Conservation (phyloP, 2,888 invertebrate genomes). For the Leucozona laternaria region DNA sequence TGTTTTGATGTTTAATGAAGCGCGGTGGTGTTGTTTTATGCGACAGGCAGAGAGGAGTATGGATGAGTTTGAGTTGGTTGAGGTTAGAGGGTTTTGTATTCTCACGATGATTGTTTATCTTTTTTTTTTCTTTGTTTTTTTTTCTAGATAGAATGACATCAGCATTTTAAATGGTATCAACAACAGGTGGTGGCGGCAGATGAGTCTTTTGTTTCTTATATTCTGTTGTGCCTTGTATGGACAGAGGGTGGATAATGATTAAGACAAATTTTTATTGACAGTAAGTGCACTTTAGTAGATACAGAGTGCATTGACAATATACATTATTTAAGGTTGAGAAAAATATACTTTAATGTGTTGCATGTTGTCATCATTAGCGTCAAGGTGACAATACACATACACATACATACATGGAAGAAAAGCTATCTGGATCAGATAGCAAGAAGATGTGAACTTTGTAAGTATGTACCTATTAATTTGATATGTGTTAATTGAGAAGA, state of each 20-base stretch:
- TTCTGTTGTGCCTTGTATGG: not conserved
- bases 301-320: slow-evolving; percentile 24
- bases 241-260: slow-evolving; percentile 41
- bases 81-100: not conserved
- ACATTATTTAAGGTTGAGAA: slow-evolving; percentile 32
- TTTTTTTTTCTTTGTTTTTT: not conserved
- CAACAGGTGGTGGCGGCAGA: slow-evolving; percentile 61
- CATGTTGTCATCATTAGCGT: slow-evolving; percentile 63
- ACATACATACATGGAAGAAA: not conserved
- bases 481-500: slow-evolving; percentile 65
- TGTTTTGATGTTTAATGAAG: slow-evolving; percentile 30
- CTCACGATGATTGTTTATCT: slow-evolving; percentile 41
- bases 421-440: slow-evolving; percentile 27
- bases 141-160: slow-evolving; percentile 41
- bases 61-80: not conserved
- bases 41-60: not conserved
- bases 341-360: slow-evolving; percentile 31
- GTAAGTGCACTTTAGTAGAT: slow-evolving; percentile 21
- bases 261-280: slow-evolving; percentile 51
- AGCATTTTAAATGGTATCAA: slow-evolving; percentile 50
- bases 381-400: slow-evolving; percentile 45
- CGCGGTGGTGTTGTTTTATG: slow-evolving; percentile 40
- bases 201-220: not conserved
- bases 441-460: slow-evolving; percentile 49
- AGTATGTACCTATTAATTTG: not conserved